phyloP scores from a whole-genome alignment of 2,797 vertebrate species.

The Rhodeus uyekii region DNA sequence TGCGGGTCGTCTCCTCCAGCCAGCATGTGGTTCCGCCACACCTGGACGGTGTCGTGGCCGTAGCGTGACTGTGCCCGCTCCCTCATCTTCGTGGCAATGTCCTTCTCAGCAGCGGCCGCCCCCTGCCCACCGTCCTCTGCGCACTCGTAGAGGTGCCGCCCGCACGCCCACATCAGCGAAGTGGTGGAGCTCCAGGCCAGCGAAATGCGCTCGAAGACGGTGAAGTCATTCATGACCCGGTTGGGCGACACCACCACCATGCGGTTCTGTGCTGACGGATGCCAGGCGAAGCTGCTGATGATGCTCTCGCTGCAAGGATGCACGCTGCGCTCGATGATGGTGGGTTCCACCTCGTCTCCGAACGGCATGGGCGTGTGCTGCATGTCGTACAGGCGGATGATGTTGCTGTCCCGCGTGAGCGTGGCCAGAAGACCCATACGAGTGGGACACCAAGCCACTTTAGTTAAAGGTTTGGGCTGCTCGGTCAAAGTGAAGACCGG shows the following conservation, averaged over 20 bases:
- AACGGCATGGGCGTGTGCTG: slow-evolving; percentile 95
- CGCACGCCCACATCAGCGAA: slow-evolving; percentile 97
- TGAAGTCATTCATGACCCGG: slow-evolving; percentile 96
- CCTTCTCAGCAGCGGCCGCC: slow-evolving; percentile 79
- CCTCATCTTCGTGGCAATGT: slow-evolving; percentile 97
- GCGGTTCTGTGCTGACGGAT: slow-evolving; percentile 94
- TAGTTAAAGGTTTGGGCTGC: slow-evolving; percentile 93
- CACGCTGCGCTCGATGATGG: slow-evolving; percentile 97
- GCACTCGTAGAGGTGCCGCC: slow-evolving; percentile 93
- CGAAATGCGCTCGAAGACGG: slow-evolving; percentile 97
- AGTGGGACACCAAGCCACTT: slow-evolving; percentile 97
- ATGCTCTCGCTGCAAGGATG: slow-evolving; percentile 88
- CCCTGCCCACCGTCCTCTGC: slow-evolving; percentile 84
- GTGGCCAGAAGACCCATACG: slow-evolving; percentile 94
- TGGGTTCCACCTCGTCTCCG: slow-evolving; percentile 96
- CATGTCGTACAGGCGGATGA: slow-evolving; percentile 97
- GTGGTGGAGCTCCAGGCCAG: slow-evolving; percentile 95
- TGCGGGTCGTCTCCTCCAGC: slow-evolving; percentile 91
- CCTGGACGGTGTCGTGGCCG: slow-evolving; percentile 92
- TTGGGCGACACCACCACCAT: slow-evolving; percentile 97
- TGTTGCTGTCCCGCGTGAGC: slow-evolving; percentile 93
- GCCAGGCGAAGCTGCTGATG: slow-evolving; percentile 97
- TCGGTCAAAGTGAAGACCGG: slow-evolving; percentile 94
- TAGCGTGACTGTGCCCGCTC: slow-evolving; percentile 93
- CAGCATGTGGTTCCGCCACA: slow-evolving; percentile 94